Conservation (phyloP, 30 jellyfish, hydroid and myxozoan species). For the Hydractinia echinata region DNA sequence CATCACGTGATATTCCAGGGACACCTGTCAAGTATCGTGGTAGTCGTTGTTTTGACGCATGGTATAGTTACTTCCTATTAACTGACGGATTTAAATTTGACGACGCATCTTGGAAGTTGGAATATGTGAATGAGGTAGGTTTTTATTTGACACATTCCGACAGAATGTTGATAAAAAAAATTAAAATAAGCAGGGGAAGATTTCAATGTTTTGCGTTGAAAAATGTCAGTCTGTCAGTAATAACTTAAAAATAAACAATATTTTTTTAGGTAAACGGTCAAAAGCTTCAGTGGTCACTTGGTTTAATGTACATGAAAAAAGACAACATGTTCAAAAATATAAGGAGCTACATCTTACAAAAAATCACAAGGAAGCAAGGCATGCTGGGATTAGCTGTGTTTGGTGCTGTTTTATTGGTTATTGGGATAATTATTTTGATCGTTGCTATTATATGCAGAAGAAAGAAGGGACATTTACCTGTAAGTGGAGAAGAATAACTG, state of each 20-base stretch:
- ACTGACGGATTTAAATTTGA: constrained; percentile 38
- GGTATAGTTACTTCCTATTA: constrained; percentile 12
- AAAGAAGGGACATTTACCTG: constrained; percentile 2
- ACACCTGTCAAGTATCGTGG: constrained; percentile 2
- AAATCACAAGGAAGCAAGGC: not conserved
- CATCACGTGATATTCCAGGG: constrained; percentile 11
- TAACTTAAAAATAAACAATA: not conserved
- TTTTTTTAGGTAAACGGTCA: constrained; percentile 31
- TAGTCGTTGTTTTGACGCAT: constrained; percentile 19
- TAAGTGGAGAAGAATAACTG: not conserved
- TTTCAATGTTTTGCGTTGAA: not conserved
- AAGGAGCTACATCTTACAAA: not conserved
- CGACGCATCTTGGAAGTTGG: constrained; percentile 25
- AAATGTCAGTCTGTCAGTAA: no score
- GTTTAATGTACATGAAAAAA: constrained; percentile 22
- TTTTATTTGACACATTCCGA: not conserved
- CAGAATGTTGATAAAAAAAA: no score
- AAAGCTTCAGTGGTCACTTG: constrained; percentile 31
- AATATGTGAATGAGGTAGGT: constrained; percentile 22
- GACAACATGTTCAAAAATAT: constrained; percentile 25
- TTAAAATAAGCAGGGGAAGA: no score
- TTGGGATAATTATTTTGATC: constrained; percentile 13
- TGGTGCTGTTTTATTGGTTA: constrained; percentile 10
- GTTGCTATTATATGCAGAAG: not conserved
- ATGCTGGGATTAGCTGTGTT: not conserved